Conservation (phyloP, 2,888 invertebrate genomes). For the Microctonus hyperodae region DNA sequence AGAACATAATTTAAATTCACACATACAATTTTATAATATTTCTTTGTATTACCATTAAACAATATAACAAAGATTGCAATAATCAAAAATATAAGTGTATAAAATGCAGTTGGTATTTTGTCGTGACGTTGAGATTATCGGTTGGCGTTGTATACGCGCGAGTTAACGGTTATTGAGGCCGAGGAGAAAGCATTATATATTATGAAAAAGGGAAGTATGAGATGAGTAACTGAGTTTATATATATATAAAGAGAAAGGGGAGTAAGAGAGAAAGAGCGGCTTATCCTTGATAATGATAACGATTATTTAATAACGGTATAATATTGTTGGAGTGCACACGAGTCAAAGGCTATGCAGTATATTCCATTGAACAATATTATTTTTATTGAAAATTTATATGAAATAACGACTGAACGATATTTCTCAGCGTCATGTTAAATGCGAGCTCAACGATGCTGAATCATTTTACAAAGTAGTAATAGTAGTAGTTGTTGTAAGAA, state of each 20-base stretch:
- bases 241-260: neutral
- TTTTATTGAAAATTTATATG: neutral
- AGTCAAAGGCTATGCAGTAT: neutral
- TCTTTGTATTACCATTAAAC: neutral
- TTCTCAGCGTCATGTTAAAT: neutral
- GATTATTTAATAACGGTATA: conserved; percentile 25
- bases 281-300: conserved; percentile 28
- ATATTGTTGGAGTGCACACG: neutral
- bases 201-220: neutral
- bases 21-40: neutral
- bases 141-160: conserved; percentile 13
- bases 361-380: conserved; percentile 1
- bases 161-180: conserved; percentile 27
- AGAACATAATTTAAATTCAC: neutral
- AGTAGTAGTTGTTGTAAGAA: neutral
- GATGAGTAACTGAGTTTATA: neutral
- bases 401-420: neutral
- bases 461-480: neutral
- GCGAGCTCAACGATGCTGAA: neutral
- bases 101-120: conserved; percentile 12
- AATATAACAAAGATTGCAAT: neutral
- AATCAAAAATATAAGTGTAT: neutral
- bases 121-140: conserved; percentile 35
- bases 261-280: neutral
- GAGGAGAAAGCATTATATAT: conserved; percentile 12